These are phyloP conservation scores for Zelleria hepariella DNA, from an alignment of 2,888 invertebrate genomes.

Conservation along the genomic window DNA sequence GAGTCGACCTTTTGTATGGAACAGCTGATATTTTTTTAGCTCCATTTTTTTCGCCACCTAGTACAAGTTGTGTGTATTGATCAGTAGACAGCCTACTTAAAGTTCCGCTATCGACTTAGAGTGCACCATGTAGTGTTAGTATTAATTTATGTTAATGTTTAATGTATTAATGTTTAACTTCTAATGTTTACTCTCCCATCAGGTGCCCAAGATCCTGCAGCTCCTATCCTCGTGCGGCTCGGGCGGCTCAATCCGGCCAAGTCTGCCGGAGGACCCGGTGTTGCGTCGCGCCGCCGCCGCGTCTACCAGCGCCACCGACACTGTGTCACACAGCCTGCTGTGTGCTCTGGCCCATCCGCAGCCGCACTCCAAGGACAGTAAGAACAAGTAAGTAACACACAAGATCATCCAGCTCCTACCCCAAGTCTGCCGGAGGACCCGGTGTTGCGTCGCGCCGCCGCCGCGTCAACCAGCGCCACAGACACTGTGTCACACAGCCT, in stretches of 20 bases:
- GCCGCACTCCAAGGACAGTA: slow-evolving; percentile 44
- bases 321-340: slow-evolving; percentile 83
- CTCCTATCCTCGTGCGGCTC: slow-evolving; percentile 31
- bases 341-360: slow-evolving; percentile 81
- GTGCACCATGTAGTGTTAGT: too few species aligned
- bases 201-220: slow-evolving; percentile 69
- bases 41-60: too few species aligned
- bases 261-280: slow-evolving; percentile 32
- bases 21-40: too few species aligned
- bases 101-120: too few species aligned
- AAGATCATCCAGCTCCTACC: not conserved
- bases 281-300: slow-evolving; percentile 36
- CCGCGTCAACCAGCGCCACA: slow-evolving; percentile 71
- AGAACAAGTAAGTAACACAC: not conserved
- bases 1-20: too few species aligned
- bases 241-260: slow-evolving; percentile 19
- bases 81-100: too few species aligned
- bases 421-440: slow-evolving; percentile 27
- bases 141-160: too few species aligned
- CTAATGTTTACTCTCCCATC: too few species aligned
- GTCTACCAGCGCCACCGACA: slow-evolving; percentile 77
- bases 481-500: slow-evolving; percentile 86
- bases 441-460: slow-evolving; percentile 32
- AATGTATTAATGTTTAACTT: too few species aligned
- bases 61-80: too few species aligned